Base-by-base conservation (phyloP, 2,113 vertebrate species). In the Tricholaema leucomelas region DNA sequence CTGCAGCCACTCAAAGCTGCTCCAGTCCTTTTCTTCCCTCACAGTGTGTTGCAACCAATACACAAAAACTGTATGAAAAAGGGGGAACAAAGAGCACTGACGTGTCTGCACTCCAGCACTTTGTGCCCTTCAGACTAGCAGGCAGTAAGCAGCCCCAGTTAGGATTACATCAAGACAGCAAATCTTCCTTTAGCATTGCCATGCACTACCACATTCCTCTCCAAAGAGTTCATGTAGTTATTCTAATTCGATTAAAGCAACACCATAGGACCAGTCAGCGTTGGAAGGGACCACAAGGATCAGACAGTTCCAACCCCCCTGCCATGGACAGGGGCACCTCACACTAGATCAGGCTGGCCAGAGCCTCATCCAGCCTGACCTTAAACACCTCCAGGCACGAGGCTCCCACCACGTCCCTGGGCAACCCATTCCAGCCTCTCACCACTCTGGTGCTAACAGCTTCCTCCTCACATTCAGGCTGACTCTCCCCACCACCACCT, bases 201-300 rank as follows among this genome's bases (percentile, higher is more conserved):
- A n/a, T 27, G 31, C 12, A 91, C 56, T 71, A 30, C n/a, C 40
- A 54, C 11, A 77, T 81, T 88, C 19, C 31, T 72, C 40, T 92
- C 77, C 5, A 1, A 79, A 77, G 19, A 91, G 40, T 4, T 3
- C 30, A 38, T 25, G 24, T 25, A 55, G 71, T 46, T 73, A 60
- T 36, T 77, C 27, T 89, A 77, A 87, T 89, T 92, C 71, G 95
- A 56, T 88, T 90, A 93, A 82, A 74, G 35, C 10, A 30, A 44
- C 15, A 44, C 7, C 42, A 44, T 15, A 44, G 42, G 17, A 18
- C 8, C 42, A 44, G 42, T 7, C 42, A 44, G 42, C 15, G 16
- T 7, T 44, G 42, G 42, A 44, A 44, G 8, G 42, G 42, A 44
- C 15, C 42, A 44, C 42, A 44, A 18, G 42, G 42, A 44, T 17